Conservation (phyloP, 2,113 vertebrate genomes). For the Ginglymostoma cirratum region DNA sequence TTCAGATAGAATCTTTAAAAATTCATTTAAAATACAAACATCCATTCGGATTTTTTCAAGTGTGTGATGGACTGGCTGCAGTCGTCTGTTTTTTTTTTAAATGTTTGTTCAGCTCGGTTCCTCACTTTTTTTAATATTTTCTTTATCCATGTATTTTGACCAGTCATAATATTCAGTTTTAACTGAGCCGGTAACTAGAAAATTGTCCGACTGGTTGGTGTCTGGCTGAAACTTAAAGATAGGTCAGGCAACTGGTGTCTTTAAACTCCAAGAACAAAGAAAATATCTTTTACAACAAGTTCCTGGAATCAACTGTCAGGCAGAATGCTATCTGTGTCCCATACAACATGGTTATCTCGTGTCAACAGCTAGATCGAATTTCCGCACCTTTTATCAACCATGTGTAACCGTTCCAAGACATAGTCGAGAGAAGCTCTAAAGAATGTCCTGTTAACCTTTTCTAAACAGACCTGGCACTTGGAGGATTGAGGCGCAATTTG, state of each 20-base stretch:
- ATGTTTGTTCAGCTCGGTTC: no score
- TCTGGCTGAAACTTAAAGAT: background rate
- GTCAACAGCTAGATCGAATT: background rate
- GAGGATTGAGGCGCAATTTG: conserved; percentile 56
- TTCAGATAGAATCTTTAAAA: no score
- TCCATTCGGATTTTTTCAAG: no score
- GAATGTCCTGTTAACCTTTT: background rate
- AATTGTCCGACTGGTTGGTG: no score
- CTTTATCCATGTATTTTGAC: no score
- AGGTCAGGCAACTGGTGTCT: no score
- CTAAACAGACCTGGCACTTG: conserved; percentile 53
- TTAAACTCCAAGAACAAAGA: background rate
- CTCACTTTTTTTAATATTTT: no score
- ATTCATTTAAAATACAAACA: no score
- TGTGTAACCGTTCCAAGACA: background rate
- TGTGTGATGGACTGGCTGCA: no score
- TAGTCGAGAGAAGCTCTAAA: background rate
- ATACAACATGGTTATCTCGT: background rate
- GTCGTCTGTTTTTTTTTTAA: no score
- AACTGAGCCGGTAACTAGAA: no score
- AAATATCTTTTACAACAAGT: background rate
- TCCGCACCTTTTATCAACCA: conserved; percentile 21
- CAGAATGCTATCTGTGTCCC: background rate
- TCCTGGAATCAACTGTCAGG: background rate
- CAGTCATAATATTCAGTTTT: no score